Evolutionary conservation across 1,140 invertebrate genomes (phyloP).

Genomic region (Eubasilissa regina): DNA sequence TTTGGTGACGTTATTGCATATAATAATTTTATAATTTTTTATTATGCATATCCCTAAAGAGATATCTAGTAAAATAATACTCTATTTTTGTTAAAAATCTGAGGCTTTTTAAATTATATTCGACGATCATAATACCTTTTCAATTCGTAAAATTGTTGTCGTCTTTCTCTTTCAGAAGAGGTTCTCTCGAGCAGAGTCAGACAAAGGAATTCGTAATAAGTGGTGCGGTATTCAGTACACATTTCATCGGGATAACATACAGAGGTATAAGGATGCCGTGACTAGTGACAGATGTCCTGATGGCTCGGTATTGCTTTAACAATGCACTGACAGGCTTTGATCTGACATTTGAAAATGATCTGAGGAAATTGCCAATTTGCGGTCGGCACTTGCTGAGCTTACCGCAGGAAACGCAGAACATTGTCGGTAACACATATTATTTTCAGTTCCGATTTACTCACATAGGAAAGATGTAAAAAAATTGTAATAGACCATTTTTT

Average conservation of each 20-base stretch:
- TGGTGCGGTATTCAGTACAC: slow-evolving; percentile 2
- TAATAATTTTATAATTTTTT: no score
- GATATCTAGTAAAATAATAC: no score
- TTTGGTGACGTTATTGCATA: no score
- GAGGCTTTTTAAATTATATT: background rate
- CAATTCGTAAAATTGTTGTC: background rate
- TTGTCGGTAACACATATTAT: slow-evolving; percentile 2
- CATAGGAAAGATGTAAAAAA: no score
- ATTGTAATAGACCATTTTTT: no score
- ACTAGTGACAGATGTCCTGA: slow-evolving; percentile 54
- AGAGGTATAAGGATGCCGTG: slow-evolving; percentile 1
- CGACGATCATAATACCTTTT: background rate
- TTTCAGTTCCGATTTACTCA: background rate
- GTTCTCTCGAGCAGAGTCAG: background rate
- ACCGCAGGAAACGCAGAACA: background rate
- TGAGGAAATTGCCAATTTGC: slow-evolving; percentile 59
- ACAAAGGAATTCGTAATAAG: background rate
- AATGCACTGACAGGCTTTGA: slow-evolving; percentile 58
- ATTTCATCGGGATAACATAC: background rate
- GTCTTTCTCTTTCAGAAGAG: background rate
- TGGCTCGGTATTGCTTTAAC: slow-evolving; percentile 54
- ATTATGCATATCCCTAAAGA: no score
- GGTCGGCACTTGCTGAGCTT: slow-evolving; percentile 11
- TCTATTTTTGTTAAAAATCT: no score
- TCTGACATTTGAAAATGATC: slow-evolving; percentile 58